Evolutionary conservation across 2,113 vertebrate species (phyloP), one percentile per base, ranked within the genome.

Genomic region (Tylochromis polylepis): DNA sequence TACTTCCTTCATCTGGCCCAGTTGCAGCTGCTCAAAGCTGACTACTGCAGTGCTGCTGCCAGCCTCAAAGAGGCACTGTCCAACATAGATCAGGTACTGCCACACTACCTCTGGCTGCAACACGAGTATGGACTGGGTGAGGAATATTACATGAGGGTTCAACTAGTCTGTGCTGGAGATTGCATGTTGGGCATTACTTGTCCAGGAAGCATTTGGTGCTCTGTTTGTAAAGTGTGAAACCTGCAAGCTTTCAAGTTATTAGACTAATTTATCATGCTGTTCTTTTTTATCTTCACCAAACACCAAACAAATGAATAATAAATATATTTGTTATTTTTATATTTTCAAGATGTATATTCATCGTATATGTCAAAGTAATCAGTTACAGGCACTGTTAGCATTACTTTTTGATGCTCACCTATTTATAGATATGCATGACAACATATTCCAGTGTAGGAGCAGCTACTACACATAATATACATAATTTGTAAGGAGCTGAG

Each of bases 21-120:
- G 41, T 36, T 94, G 57, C 92, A 95, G 60, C 49, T 95, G 70
- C 90, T 93, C 5, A 91, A 75, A 83, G 83, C 41, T 1, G 92
- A 95, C 43, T 94, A 93, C 86, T 16, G 59, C 87, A 91, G 58
- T 77, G 93, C 94, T 14, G 49, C 84, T 9, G 34, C 36, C 46
- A 91, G 8, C 84, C 89, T 95, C 20, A 60, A 36, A 46, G 89
- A 93, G 87, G 94, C 24, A 29, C 77, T 94, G 79, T 5, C 8
- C 8, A 29, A 53, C 43, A 60, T 5, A 7, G 34, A 89, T 22
- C 85, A 93, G 94, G 94, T 95, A 89, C 58, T 43, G 27, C 11
- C 24, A 78, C 12, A 24, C 18, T 67, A 16, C 53, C 29, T 10
- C 16, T 65, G 62, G 27, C 46, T 55, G 80, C 46, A 77, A 34